phyloP scores from a whole-genome alignment of 2,888 invertebrate species.

The Hirtodrosophila cameraria region DNA sequence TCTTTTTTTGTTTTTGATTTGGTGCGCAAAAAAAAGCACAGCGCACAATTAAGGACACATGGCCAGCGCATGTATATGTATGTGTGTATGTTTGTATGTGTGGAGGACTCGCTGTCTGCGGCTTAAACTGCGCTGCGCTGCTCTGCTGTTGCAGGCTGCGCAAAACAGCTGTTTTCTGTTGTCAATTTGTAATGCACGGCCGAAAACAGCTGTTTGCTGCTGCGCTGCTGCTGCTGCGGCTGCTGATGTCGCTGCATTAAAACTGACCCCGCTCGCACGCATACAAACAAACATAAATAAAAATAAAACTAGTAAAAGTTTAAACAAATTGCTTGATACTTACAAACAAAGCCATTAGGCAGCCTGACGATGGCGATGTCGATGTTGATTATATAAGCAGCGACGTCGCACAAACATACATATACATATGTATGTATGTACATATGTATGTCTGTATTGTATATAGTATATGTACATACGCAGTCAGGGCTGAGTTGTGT shows the following conservation, averaged over 20 bases:
- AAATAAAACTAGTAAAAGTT: conserved; percentile 58
- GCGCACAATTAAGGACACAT: conserved; percentile 66
- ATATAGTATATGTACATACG: background rate
- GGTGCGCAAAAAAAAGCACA: conserved; percentile 72
- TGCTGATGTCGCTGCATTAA: conserved; percentile 18
- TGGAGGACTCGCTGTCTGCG: conserved; percentile 50
- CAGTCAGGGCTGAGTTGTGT: conserved; percentile 21
- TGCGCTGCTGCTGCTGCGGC: conserved; percentile 8
- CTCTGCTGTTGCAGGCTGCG: conserved; percentile 38
- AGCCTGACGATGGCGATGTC: conserved; percentile 43
- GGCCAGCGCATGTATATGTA: conserved; percentile 23
- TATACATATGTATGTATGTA: conserved; percentile 3
- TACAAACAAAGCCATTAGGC: conserved; percentile 75
- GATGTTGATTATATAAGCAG: conserved; percentile 71
- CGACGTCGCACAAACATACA: conserved; percentile 21
- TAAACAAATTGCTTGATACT: conserved; percentile 72
- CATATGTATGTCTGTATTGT: conserved; percentile 1
- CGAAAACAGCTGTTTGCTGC: conserved; percentile 49
- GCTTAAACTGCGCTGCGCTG: conserved; percentile 30
- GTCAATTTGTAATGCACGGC: conserved; percentile 40
- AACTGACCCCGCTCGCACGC: background rate
- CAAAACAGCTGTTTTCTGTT: conserved; percentile 65
- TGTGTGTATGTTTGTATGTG: conserved; percentile 19
- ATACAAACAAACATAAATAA: background rate
- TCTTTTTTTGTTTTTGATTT: conserved; percentile 34